Percentiles rank a stretch among this genome's conserved stretches.
Evolutionary conservation across 2,113 vertebrate species (phyloP).

Genomic region (Dromas ardeola): DNA sequence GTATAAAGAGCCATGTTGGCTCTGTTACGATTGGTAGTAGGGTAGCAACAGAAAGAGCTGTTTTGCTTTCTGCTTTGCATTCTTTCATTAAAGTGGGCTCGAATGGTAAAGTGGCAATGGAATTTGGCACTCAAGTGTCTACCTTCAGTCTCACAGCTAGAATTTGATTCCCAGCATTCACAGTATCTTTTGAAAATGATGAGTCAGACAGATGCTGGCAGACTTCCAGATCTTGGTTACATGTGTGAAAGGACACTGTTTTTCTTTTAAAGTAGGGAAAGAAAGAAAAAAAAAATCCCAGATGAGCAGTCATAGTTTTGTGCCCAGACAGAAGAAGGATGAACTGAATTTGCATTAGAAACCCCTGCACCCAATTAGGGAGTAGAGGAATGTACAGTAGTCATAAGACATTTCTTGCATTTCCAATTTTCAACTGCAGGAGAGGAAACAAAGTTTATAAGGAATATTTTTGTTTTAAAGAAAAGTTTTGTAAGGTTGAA

Average conservation of each 20-base stretch:
- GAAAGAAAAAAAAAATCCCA: not conserved
- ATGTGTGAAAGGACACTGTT: not conserved
- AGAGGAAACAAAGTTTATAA: not conserved
- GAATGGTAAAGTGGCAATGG: not conserved
- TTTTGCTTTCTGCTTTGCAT: constrained; percentile 40
- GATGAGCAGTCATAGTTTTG: not conserved
- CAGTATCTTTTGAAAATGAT: constrained; percentile 49
- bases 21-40: constrained; percentile 28
- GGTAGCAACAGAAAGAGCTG: constrained; percentile 12
- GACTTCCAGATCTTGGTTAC: constrained; percentile 7
- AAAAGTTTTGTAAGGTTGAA: not conserved
- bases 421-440: not conserved
- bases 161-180: constrained; percentile 47
- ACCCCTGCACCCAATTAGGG: not conserved
- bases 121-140: constrained; percentile 32
- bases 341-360: constrained; percentile 35
- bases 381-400: not conserved
- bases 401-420: not conserved
- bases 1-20: constrained; percentile 36
- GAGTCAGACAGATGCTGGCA: constrained; percentile 38
- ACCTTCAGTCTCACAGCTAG: constrained; percentile 42
- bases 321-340: not conserved
- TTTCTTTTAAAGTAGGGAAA: not conserved
- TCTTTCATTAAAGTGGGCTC: constrained; percentile 22
- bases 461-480: not conserved